A percentile compares a stretch with the other conserved stretches of the same genome.
phyloP scores from a whole-genome alignment of 2,113 vertebrate species.

The Malurus cyaneus region DNA sequence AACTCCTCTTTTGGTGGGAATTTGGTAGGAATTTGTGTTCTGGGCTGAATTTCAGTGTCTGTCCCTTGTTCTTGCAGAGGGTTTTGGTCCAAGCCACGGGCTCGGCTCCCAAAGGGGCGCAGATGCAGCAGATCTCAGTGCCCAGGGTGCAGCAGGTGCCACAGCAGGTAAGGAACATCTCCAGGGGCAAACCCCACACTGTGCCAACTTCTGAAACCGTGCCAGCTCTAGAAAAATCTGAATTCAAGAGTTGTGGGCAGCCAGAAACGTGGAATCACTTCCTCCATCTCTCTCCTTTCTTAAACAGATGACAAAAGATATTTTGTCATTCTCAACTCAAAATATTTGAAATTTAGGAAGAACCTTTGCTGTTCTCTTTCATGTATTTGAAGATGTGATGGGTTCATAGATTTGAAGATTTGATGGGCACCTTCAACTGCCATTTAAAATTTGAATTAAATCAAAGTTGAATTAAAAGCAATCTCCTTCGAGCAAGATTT shows the following conservation, averaged over 20 bases:
- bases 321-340: neutral
- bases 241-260: neutral
- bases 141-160: constrained; percentile 90
- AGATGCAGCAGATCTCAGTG: constrained; percentile 88
- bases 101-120: constrained; percentile 87
- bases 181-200: neutral
- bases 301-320: neutral
- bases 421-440: neutral
- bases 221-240: neutral
- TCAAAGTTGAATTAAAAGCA: neutral
- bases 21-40: no score
- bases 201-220: neutral
- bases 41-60: neutral
- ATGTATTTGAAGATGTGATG: neutral
- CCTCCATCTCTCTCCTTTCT: neutral
- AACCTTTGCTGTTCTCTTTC: neutral
- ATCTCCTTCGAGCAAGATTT: neutral
- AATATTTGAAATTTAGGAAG: neutral
- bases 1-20: neutral
- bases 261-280: neutral
- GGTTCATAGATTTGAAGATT: neutral
- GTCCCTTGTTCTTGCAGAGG: constrained; percentile 76
- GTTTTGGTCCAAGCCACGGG: constrained; percentile 91
- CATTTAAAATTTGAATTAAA: neutral
- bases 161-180: constrained; percentile 86